Base-by-base conservation (phyloP, 2,888 invertebrate genomes). In the Helleia helle region DNA sequence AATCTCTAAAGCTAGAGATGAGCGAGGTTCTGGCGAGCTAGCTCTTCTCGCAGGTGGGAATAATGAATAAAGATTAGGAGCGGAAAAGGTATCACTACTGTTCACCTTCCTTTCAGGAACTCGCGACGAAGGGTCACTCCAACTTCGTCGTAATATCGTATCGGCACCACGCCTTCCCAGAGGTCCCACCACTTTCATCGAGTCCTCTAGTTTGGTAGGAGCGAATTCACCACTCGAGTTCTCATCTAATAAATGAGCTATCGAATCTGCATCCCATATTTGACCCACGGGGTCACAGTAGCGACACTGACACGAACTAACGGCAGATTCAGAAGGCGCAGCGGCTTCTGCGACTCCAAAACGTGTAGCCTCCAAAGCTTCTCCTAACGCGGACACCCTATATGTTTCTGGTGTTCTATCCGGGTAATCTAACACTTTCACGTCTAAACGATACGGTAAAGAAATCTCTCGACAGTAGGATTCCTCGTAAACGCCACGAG, bases 211-310 rank as follows among this genome's bases (percentile, higher is more conserved):
- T 62, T 83, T 83, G 2, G 85, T 80, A 39, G 85, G 81, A 26
- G 81, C 74, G 48, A 84, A 83, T 58, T 84, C 83, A 45, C 62
- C 77, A 60, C 76, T 71, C 24, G 84, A 81, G 60, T 79, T 83
- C 51, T 84, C 80, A 47, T 86, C 71, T n/a, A 76, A 64, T 47
- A 83, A 65, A 61, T 79, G 74, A 41, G 84, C 75, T 55, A 88
- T 87, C 24, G 88, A 87, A 62, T 91, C 90, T 9, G 89, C 87
- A 65, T 91, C 91, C 92, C 92, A 92, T 50, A 92, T 90, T 65
- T 90, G 88, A 38, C 91, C 90, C 13, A 89, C 87, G 0, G 92
- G 91, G 62, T 92, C 92, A 71, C 92, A 92, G 56, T 91, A 91
- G 36, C 90, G 88, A 69, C 92, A 92, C 76, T 91, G 91, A 71